Percentiles rank a stretch among this genome's conserved stretches.
These are phyloP conservation scores for Galeruca laticollis DNA, from an alignment of 2,888 invertebrate genomes.

Conservation along the genomic window DNA sequence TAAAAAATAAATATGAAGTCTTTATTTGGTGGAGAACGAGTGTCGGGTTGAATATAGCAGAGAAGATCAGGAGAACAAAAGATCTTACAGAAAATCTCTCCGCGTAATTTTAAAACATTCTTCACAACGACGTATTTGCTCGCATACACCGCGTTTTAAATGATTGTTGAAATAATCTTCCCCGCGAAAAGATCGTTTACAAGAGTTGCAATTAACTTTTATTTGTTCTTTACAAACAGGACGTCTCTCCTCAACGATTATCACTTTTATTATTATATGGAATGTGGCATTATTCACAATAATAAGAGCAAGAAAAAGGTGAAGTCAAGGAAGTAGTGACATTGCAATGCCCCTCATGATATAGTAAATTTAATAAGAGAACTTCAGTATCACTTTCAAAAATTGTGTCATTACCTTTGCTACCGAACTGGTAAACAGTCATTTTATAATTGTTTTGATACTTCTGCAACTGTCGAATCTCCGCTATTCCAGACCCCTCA, in stretches of 20 bases:
- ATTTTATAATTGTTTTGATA: slow-evolving; percentile 39
- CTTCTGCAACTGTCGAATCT: slow-evolving; percentile 33
- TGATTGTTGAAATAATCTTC: slow-evolving; percentile 37
- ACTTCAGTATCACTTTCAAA: slow-evolving; percentile 24
- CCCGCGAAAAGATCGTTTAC: slow-evolving; percentile 33
- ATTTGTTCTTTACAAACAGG: slow-evolving; percentile 33
- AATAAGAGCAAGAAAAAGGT: slow-evolving; percentile 49
- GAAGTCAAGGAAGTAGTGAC: slow-evolving; percentile 51
- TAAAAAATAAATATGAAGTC: slow-evolving; percentile 45
- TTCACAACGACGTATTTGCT: slow-evolving; percentile 20
- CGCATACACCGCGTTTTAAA: slow-evolving; percentile 21
- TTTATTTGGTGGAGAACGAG: slow-evolving; percentile 18
- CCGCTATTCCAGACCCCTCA: slow-evolving; percentile 31
- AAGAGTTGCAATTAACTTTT: slow-evolving; percentile 31
- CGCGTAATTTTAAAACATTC: slow-evolving; percentile 29
- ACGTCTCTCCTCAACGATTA: slow-evolving; percentile 34
- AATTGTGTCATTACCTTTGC: slow-evolving; percentile 35
- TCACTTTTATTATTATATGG: slow-evolving; percentile 41
- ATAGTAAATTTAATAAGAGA: slow-evolving; percentile 46
- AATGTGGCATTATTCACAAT: slow-evolving; percentile 49
- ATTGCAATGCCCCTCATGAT: slow-evolving; percentile 48
- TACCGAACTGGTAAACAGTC: slow-evolving; percentile 40
- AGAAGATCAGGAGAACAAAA: slow-evolving; percentile 29
- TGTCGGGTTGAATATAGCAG: slow-evolving; percentile 39
- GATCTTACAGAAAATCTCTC: slow-evolving; percentile 29